Conservation (phyloP, 2,888 invertebrate genomes). For the Micropterix aruncella region DNA sequence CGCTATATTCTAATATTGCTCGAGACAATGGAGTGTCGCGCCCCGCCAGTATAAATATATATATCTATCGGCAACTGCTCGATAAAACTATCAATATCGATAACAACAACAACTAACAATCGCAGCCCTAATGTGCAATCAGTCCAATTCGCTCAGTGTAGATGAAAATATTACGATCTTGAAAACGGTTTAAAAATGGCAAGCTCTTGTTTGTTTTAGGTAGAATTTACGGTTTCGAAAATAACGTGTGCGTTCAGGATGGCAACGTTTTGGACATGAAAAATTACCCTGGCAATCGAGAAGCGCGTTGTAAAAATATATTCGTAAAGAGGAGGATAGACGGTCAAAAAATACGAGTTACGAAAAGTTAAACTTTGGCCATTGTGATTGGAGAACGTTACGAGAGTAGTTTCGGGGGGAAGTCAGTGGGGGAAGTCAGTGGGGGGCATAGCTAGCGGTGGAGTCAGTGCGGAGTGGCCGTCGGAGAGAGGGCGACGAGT, state of each 20-base stretch:
- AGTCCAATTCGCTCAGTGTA: too few species aligned
- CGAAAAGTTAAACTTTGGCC: not conserved
- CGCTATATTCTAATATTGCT: not conserved
- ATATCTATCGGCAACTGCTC: not conserved
- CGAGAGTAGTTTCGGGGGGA: not conserved
- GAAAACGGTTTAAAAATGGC: not conserved
- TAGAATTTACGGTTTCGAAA: not conserved
- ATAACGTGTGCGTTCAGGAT: not conserved
- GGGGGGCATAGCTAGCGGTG: not conserved
- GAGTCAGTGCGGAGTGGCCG: constrained; percentile 20
- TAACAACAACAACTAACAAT: not conserved
- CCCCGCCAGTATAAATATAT: not conserved
- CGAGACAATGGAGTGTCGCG: not conserved
- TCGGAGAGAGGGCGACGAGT: constrained; percentile 27
- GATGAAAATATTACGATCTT: not conserved
- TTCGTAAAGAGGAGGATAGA: not conserved
- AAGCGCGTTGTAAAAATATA: not conserved
- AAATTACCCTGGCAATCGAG: not conserved
- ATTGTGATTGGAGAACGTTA: not conserved
- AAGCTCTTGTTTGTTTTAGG: not conserved
- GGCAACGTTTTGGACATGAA: not conserved
- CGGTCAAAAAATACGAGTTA: not conserved
- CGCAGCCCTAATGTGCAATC: not conserved
- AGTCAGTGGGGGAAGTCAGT: not conserved
- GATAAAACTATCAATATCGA: not conserved